Conservation (phyloP, 2,113 vertebrate genomes). For the Eublepharis macularius region DNA sequence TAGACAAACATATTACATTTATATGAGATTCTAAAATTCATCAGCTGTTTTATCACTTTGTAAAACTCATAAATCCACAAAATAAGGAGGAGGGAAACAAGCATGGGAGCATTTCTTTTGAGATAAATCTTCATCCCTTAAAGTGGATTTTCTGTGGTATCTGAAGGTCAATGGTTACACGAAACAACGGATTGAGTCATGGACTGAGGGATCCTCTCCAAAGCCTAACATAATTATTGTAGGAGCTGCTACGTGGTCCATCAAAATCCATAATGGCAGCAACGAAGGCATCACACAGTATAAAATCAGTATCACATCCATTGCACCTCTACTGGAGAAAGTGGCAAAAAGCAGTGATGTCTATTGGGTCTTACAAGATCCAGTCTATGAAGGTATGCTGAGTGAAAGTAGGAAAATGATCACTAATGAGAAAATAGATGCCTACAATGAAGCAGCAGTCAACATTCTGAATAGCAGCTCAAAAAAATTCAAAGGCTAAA, state of each 20-base stretch:
- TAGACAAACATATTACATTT: slow-evolving; percentile 87
- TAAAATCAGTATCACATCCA: slow-evolving; percentile 87
- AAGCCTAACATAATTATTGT: slow-evolving; percentile 89
- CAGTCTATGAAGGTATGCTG: slow-evolving; percentile 89
- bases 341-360: slow-evolving; percentile 87
- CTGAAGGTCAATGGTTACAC: slow-evolving; percentile 96
- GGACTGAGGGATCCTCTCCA: slow-evolving; percentile 79
- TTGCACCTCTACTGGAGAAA: slow-evolving; percentile 85
- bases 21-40: slow-evolving; percentile 95
- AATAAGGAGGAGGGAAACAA: slow-evolving; percentile 89
- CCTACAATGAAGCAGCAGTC: slow-evolving; percentile 90
- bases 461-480: slow-evolving; percentile 85
- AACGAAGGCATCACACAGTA: slow-evolving; percentile 89
- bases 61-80: slow-evolving; percentile 89
- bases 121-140: slow-evolving; percentile 82
- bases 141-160: slow-evolving; percentile 95
- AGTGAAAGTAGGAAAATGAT: slow-evolving; percentile 93
- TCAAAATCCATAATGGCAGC: slow-evolving; percentile 93
- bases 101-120: slow-evolving; percentile 94
- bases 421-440: slow-evolving; percentile 91
- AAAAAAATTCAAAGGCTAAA: slow-evolving; percentile 77
- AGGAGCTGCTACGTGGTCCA: slow-evolving; percentile 96
- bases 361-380: slow-evolving; percentile 97
- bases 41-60: slow-evolving; percentile 92
- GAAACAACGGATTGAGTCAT: slow-evolving; percentile 89